A percentile compares a stretch with the other conserved stretches of the same genome.
These are phyloP conservation scores for Maccullochella peelii DNA, from an alignment of 2,113 vertebrate species.

Conservation along the genomic window DNA sequence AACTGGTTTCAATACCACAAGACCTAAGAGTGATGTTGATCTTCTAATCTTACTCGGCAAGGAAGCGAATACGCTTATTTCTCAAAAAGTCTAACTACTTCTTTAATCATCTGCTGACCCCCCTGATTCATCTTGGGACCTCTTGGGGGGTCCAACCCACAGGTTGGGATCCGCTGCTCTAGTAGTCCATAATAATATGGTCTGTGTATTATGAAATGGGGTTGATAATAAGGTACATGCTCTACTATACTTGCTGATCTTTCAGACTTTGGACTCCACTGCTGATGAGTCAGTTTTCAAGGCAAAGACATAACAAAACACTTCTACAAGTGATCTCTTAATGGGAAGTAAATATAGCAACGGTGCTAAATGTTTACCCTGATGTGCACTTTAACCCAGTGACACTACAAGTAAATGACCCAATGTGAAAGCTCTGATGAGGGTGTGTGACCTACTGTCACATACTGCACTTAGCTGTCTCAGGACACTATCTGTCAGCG, in stretches of 20 bases:
- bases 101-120: conserved; percentile 42
- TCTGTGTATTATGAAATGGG: conserved; percentile 39
- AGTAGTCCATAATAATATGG: conserved; percentile 28
- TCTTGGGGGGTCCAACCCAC: conserved; percentile 43
- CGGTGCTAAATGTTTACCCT: conserved; percentile 34
- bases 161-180: conserved; percentile 29
- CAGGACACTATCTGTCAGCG: conserved; percentile 9
- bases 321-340: conserved; percentile 16
- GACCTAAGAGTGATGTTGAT: not conserved
- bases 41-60: conserved; percentile 1
- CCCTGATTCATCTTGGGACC: conserved; percentile 10
- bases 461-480: conserved; percentile 2
- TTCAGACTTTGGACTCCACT: conserved; percentile 68
- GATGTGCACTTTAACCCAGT: conserved; percentile 56
- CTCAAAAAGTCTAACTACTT: not conserved
- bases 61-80: not conserved
- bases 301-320: conserved; percentile 52
- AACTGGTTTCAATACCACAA: not conserved
- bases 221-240: conserved; percentile 35
- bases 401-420: conserved; percentile 18
- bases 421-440: not conserved
- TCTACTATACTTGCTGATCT: conserved; percentile 50
- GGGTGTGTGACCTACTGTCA: conserved; percentile 37
- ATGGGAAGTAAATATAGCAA: conserved; percentile 61
- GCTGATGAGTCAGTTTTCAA: conserved; percentile 65